A percentile compares a stretch with the other conserved stretches of the same genome.
These are phyloP conservation scores for Lepidochitona cinerea DNA, from an alignment of 2,888 invertebrate genomes.

Conservation along the genomic window DNA sequence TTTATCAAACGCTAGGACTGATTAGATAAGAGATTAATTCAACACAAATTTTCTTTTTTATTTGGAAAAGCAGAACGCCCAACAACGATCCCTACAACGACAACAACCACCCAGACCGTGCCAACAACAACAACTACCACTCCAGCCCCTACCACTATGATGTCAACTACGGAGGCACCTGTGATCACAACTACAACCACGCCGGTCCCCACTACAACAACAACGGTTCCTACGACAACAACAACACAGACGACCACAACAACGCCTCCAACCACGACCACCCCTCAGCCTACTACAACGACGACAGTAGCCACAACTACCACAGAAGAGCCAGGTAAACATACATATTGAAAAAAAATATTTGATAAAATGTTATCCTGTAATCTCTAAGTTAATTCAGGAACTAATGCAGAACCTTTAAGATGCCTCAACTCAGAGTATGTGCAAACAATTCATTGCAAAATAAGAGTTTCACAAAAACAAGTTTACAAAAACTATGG, in stretches of 20 bases:
- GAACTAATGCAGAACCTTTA: too few species aligned
- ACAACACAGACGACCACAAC: not conserved
- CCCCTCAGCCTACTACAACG: not conserved
- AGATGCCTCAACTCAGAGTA: too few species aligned
- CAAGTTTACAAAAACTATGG: too few species aligned
- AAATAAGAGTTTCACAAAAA: too few species aligned
- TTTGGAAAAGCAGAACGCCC: not conserved
- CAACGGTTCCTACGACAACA: not conserved
- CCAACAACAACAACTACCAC: constrained; percentile 4
- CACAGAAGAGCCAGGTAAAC: not conserved
- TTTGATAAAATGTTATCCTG: too few species aligned
- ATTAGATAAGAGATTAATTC: too few species aligned
- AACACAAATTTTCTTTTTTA: too few species aligned
- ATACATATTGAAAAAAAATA: too few species aligned
- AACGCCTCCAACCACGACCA: constrained; percentile 1
- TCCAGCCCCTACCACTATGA: not conserved
- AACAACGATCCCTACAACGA: not conserved
- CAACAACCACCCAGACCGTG: not conserved
- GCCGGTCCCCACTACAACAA: not conserved
- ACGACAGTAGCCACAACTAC: not conserved
- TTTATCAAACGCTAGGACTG: too few species aligned
- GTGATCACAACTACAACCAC: constrained; percentile 2
- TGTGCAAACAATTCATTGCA: too few species aligned
- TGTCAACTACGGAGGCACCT: too few species aligned
- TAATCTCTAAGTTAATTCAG: too few species aligned